These are phyloP conservation scores for Palythoa heliodiscus DNA, from an alignment of 92 coral and sea anemone species.

Conservation along the genomic window DNA sequence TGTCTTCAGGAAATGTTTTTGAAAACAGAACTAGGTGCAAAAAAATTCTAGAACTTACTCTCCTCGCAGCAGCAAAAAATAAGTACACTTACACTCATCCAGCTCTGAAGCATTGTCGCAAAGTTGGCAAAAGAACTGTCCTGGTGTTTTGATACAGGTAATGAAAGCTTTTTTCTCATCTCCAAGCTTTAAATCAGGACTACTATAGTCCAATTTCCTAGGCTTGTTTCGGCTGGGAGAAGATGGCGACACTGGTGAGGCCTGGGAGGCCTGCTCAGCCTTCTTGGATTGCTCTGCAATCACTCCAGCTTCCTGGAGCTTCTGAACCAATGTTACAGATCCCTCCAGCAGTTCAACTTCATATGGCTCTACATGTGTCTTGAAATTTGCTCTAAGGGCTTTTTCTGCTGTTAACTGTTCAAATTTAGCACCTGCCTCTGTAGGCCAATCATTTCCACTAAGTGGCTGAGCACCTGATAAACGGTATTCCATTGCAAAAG, in stretches of 20 bases:
- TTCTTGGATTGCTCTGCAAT: slow-evolving; percentile 27
- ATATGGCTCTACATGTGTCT: slow-evolving; percentile 35
- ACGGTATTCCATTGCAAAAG: slow-evolving; percentile 72
- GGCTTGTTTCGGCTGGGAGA: slow-evolving; percentile 20
- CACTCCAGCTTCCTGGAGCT: slow-evolving; percentile 34
- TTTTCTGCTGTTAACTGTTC: slow-evolving; percentile 60
- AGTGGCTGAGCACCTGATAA: slow-evolving; percentile 61
- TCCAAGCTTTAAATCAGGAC: slow-evolving; percentile 58
- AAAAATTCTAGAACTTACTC: neutral
- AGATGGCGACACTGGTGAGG: neutral
- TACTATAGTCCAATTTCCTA: slow-evolving; percentile 39
- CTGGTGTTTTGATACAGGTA: slow-evolving; percentile 72
- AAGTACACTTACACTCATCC: slow-evolving; percentile 65
- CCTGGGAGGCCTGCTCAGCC: neutral
- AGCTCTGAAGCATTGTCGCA: slow-evolving; percentile 62
- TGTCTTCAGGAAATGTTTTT: too few species aligned
- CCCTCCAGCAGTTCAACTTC: slow-evolving; percentile 56
- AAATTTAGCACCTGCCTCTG: slow-evolving; percentile 52
- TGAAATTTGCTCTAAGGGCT: slow-evolving; percentile 54
- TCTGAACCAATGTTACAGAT: slow-evolving; percentile 44
- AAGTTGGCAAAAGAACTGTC: slow-evolving; percentile 78
- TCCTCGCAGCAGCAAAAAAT: neutral
- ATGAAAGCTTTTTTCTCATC: slow-evolving; percentile 54
- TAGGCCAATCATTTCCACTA: slow-evolving; percentile 37
- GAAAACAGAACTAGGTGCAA: neutral